Evolutionary conservation across 2,888 invertebrate genomes (phyloP).

Genomic region (Xanthostigma xanthostigma): DNA sequence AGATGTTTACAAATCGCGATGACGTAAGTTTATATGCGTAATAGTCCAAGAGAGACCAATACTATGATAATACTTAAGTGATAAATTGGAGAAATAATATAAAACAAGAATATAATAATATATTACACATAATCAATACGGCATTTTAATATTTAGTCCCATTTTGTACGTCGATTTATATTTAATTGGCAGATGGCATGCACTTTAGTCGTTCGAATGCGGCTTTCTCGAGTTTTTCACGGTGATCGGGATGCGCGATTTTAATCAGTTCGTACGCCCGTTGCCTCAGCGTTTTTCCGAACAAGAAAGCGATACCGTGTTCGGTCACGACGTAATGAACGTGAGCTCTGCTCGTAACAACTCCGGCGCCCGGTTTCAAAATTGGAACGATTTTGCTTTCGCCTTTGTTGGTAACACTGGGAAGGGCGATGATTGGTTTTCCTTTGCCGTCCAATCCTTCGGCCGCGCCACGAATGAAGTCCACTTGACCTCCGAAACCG

Average conservation of each 20-base stretch:
- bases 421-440: slow-evolving; percentile 83
- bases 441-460: slow-evolving; percentile 72
- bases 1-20: too few species aligned
- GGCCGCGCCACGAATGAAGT: slow-evolving; percentile 85
- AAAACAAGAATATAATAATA: too few species aligned
- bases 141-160: slow-evolving; percentile 19
- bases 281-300: slow-evolving; percentile 80
- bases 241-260: slow-evolving; percentile 79
- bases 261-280: slow-evolving; percentile 79
- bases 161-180: too few species aligned
- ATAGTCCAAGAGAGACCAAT: too few species aligned
- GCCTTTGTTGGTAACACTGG: slow-evolving; percentile 63
- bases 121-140: too few species aligned
- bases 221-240: slow-evolving; percentile 68
- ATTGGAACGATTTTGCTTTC: slow-evolving; percentile 72
- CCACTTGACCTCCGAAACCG: slow-evolving; percentile 88
- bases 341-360: slow-evolving; percentile 82
- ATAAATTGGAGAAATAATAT: too few species aligned
- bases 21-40: too few species aligned
- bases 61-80: too few species aligned
- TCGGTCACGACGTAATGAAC: slow-evolving; percentile 91
- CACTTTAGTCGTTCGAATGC: slow-evolving; percentile 71
- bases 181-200: slow-evolving; percentile 43
- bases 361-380: slow-evolving; percentile 78
- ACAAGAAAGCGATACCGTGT: slow-evolving; percentile 75